Percentiles rank a stretch among this genome's conserved stretches.
phyloP scores from a whole-genome alignment of 2,113 vertebrate species.

The Dromas ardeola region DNA sequence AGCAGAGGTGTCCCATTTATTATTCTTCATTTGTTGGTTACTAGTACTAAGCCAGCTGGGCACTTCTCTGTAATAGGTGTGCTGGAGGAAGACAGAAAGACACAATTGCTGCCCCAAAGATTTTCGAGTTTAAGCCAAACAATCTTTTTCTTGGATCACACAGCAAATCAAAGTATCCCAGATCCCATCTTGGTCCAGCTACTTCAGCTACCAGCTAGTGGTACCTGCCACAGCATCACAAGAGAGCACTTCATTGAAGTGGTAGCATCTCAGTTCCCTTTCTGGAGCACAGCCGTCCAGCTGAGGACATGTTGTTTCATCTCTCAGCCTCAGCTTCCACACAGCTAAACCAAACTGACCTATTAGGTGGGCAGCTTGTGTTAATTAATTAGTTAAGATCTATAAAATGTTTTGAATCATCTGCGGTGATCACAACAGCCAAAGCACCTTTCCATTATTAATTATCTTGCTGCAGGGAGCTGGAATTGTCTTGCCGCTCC shows the following conservation, averaged over 20 bases:
- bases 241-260: fast-evolving
- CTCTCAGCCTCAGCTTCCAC: neutral
- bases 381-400: neutral
- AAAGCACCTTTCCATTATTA: neutral
- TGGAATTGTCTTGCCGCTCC: neutral
- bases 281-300: neutral
- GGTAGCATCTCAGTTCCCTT: neutral
- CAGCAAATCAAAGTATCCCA: neutral
- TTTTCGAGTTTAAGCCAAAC: neutral
- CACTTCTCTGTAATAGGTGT: fast-evolving
- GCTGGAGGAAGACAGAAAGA: neutral
- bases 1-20: neutral
- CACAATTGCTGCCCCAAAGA: no score
- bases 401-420: neutral
- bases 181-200: neutral
- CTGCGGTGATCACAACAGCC: neutral
- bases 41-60: neutral
- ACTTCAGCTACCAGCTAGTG: neutral
- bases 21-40: neutral
- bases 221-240: neutral
- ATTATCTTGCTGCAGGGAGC: neutral
- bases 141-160: neutral
- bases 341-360: neutral
- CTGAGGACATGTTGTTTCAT: neutral
- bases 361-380: neutral